Evolutionary conservation across 2,113 vertebrate species (phyloP), one percentile per base, ranked within the genome.

Genomic region (Oriolus oriolus): DNA sequence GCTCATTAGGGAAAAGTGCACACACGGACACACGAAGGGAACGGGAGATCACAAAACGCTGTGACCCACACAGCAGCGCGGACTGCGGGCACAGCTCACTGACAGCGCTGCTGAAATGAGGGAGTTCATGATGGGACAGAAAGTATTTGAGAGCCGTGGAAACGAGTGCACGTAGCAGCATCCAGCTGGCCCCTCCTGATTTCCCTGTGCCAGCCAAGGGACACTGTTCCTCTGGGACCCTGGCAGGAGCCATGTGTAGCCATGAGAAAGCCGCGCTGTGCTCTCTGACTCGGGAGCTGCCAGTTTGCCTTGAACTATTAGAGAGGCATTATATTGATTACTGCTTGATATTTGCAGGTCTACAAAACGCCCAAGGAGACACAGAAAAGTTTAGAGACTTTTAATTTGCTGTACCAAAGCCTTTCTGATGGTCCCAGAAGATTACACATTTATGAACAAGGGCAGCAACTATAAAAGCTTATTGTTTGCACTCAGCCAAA

Each of bases 391-490:
- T 98, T 98, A 98, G 97, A 97, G 97, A 98, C 97, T 98, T 98
- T 98, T 98, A 98, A 98, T 98, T 98, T 98, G 97, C 97, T 97
- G 94, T 98, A 95, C 93, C 60, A 95, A 97, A 97, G 98, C 96
- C 98, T 97, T 98, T 97, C 95, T 74, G 91, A 95, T 50, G 91
- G 96, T 98, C 98, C 97, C 97, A 88, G 96, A 96, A 97, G 98
- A 96, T 98, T 97, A 86, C 80, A 57, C 95, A 81, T 97, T 98
- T 97, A 98, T 98, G 98, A 98, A 97, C 97, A 95, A 98, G 97
- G 95, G 94, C 97, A 97, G 89, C 93, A 56, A 97, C 97, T 98
- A 97, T 98, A 97, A 98, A 98, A 97, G 97, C 98, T 98, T 98
- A 98, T 98, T 98, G 98, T 98, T 98, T 97, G 95, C 97, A 96